A percentile compares a stretch with the other conserved stretches of the same genome.
Evolutionary conservation across 92 coral and sea anemone genomes (phyloP).

Genomic region (Parazoanthus swiftii): DNA sequence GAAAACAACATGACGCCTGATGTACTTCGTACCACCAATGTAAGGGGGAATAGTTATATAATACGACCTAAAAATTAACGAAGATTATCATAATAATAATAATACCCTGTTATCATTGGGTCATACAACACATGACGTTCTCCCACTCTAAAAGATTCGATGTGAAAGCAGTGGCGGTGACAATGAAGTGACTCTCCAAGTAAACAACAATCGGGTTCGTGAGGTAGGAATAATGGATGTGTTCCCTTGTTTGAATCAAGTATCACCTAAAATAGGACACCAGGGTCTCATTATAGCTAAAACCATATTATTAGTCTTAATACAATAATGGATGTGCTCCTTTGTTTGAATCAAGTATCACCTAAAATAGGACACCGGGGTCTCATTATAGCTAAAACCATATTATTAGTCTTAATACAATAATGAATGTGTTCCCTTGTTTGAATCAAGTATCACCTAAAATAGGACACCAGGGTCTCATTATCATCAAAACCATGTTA

Average conservation of each 20-base stretch:
- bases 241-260: too few relatives aligned
- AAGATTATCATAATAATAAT: not conserved
- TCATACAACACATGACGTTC: slow-evolving; percentile 4
- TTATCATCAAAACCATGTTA: not conserved
- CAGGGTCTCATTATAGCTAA: too few relatives aligned
- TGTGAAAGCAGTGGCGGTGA: not conserved
- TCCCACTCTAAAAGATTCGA: not conserved
- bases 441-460: too few relatives aligned
- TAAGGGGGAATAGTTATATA: not conserved
- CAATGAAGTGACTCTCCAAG: slow-evolving; percentile 8
- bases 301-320: too few relatives aligned
- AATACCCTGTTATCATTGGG: slow-evolving; percentile 1
- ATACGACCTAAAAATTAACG: not conserved
- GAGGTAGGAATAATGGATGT: not conserved
- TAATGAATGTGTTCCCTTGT: too few relatives aligned
- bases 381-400: too few relatives aligned
- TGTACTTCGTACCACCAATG: not conserved
- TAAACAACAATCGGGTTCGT: slow-evolving; percentile 1
- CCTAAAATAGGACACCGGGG: too few relatives aligned
- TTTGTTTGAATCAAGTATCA: too few relatives aligned
- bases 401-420: too few relatives aligned
- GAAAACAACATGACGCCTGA: slow-evolving; percentile 8
- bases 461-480: too few relatives aligned
- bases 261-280: too few relatives aligned
- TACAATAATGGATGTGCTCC: too few relatives aligned